Conservation (phyloP, 1,140 invertebrate species). For the Scylla paramamosain region DNA sequence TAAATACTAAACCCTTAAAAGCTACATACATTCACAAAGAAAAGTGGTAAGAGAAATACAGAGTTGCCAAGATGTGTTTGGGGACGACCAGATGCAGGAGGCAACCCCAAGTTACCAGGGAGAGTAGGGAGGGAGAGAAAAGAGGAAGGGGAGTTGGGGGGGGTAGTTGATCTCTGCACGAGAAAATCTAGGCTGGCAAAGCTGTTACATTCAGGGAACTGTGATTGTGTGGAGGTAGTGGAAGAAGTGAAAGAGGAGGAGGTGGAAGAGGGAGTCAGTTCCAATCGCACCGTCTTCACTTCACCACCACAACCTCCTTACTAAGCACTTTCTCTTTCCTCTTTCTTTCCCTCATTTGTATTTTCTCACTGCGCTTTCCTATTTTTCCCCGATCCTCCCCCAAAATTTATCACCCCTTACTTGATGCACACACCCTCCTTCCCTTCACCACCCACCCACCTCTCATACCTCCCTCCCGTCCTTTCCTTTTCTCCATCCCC, state of each 20-base stretch:
- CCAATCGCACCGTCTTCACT: not conserved
- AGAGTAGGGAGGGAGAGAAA: not conserved
- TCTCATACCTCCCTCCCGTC: not conserved
- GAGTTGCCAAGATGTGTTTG: not conserved
- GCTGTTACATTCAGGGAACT: not conserved
- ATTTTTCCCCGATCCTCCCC: not conserved
- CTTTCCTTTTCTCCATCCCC: not conserved
- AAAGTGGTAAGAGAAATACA: not conserved
- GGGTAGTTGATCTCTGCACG: not conserved
- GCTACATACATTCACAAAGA: not conserved
- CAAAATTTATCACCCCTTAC: not conserved
- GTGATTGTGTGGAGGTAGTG: not conserved
- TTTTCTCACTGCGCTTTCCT: not conserved
- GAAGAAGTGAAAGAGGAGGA: not conserved
- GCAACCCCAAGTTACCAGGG: not conserved
- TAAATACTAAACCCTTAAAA: not conserved
- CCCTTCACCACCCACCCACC: not conserved
- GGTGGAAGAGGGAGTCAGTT: not conserved
- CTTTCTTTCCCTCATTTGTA: not conserved
- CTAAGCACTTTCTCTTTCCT: not conserved
- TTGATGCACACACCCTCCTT: not conserved
- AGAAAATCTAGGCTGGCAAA: not conserved
- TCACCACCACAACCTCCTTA: too few species aligned
- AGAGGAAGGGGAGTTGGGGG: not conserved
- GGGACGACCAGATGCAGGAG: not conserved